Evolutionary conservation across 2,797 vertebrate genomes (phyloP), one percentile per base, ranked within the genome.

Genomic region (Xenopus petersii): DNA sequence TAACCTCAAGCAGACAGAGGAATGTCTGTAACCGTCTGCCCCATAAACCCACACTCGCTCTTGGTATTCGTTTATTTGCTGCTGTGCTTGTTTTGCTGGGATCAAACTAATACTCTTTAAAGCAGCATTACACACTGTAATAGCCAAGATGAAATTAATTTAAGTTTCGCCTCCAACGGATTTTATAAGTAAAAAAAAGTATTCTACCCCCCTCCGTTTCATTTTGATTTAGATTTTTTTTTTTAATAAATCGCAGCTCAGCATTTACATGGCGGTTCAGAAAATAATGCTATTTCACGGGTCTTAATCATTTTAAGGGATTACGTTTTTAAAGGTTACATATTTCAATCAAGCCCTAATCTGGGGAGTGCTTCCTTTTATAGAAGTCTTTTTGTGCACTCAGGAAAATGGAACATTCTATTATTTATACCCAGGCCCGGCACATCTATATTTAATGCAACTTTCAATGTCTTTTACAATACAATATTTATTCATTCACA

Each of bases 401-500:
- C 81, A 80, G 75, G 79, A 81, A 84, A 83, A 60, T 62, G 54
- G 47, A 59, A 74, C 46, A 8, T 77, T 83, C 67, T 70, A 79
- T 77, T 83, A 81, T 86, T 83, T 79, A 79, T 74, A 68, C 15
- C 49, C 63, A 17, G 75, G 75, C 51, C 10, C 70, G 49, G 46
- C 60, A 65, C 82, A 86, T 84, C 80, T 33, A 3, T 82, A 74
- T 83, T 87, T 87, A 81, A 83, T 79, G 81, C 80, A 81, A 83
- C 70, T 85, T 84, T 67, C 80, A 81, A 80, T 84, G 84, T 82
- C 79, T 82, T 77, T 80, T 71, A 82, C 69, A 81, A 73, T 75
- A 70, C 2, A 67, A 77, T 56, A 60, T 17, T 80, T 80, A 87
- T 81, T 83, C 78, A 84, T 82, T 86, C 80, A 80, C 80, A 81